A percentile compares a stretch with the other conserved stretches of the same genome.
Conservation (phyloP, 1,140 invertebrate species). For the Dinoponera quadriceps region DNA sequence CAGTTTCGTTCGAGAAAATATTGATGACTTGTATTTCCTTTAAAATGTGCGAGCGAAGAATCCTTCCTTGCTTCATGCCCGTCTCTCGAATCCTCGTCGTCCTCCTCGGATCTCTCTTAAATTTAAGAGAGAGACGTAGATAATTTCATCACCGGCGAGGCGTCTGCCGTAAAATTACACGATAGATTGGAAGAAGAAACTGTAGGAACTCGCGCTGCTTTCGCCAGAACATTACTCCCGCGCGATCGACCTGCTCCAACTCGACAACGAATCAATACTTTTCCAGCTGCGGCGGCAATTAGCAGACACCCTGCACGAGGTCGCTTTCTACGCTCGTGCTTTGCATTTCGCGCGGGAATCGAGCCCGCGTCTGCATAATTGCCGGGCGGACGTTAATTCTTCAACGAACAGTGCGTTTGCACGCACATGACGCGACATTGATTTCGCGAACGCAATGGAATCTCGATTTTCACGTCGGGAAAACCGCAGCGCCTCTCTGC, state of each 20-base stretch:
- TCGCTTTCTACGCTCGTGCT: slow-evolving; percentile 16
- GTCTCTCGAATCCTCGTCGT: too few species aligned
- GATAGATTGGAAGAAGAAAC: background rate
- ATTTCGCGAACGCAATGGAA: background rate
- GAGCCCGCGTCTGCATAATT: slow-evolving; percentile 23
- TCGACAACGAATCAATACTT: slow-evolving; percentile 42
- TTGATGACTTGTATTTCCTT: too few species aligned
- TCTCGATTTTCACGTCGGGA: too few species aligned
- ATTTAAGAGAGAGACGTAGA: too few species aligned
- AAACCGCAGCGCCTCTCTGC: background rate
- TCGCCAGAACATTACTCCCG: background rate
- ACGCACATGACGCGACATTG: too few species aligned
- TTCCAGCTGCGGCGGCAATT: slow-evolving; percentile 10
- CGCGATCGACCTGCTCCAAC: background rate
- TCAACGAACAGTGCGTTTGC: slow-evolving; percentile 3
- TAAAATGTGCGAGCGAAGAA: too few species aligned
- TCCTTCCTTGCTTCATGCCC: too few species aligned
- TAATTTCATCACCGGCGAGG: too few species aligned
- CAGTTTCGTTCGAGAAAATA: too few species aligned
- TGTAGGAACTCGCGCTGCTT: background rate
- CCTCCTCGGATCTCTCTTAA: too few species aligned
- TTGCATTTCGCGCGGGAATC: slow-evolving; percentile 13
- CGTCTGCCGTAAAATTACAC: too few species aligned
- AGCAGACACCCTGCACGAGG: background rate
- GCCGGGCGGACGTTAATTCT: background rate